Base-by-base conservation (phyloP, 2,888 invertebrate genomes). In the Noctua janthina region DNA sequence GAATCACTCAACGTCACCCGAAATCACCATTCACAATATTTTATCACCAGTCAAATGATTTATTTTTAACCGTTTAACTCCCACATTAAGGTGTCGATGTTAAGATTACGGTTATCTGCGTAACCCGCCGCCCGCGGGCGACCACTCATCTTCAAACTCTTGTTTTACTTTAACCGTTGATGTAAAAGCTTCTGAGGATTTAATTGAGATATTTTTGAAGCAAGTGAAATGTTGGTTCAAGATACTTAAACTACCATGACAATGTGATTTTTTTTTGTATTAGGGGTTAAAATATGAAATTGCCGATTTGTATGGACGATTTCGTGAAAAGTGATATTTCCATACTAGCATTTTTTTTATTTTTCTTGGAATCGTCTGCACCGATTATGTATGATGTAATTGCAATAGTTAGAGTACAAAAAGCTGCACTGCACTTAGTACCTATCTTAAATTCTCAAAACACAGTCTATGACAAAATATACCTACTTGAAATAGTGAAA, bases 31-130 rank as follows among this genome's bases (percentile, higher is more conserved):
- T 46, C 20, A 20, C 66, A 43, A 78, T 62, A 75, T 77, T 80
- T 86, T 84, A 87, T 86, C 78, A 85, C 77, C 66, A n/a, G 0
- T 29, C 11, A 74, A 80, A 71, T 56, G 35, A 49, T 76, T 76
- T 49, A 74, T 1, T 54, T 76, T 59, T 13, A 68, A 46, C 69
- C 23, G 8, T 20, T n/a, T 4, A 13, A 56, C 92, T 92, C 92
- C 87, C 92, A 92, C 91, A 92, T 92, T 91, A 92, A 84, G 56
- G 86, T 86, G 87, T 81, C 89, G 94, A 94, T 94, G 91, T 76
- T 78, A 82, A 92, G 95, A 95, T 95, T 92, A 93, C 91, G 78
- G 91, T 93, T 93, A 94, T 95, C 94, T 89, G 95, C 92, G 96
- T 96, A 95, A 91, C 93, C 82, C 95, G 93, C 95, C 82, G 93